Evolutionary conservation across 2,888 invertebrate species (phyloP), one percentile per base, ranked within the genome.

Genomic region (Neoitamus cyanurus): DNA sequence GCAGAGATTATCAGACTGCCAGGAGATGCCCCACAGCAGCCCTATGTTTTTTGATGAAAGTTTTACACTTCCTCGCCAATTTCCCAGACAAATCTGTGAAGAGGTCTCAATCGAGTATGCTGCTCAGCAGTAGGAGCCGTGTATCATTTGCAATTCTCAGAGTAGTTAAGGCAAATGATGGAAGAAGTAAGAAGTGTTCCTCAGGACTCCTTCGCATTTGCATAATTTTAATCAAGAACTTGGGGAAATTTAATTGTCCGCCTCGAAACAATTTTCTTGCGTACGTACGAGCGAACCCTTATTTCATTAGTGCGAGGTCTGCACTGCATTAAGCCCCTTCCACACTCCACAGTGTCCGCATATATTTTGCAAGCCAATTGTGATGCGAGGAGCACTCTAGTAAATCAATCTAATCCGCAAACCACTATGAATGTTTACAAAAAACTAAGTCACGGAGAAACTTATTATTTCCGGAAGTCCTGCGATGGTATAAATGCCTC

Each of bases 171-270:
- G n/a, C 70, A 31, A 70, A 70, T 70, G 70, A 70, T 70, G 70
- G 30, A 30, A 31, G 31, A 70, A 31, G 70, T 30, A 70, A 70
- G 70, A 58, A 42, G 42, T 42, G 15, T 69, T 69, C 1, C 69
- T 70, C 4, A 28, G 31, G 30, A n/a, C 31, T 30, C n/a, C n/a
- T 31, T 31, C 31, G 30, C 15, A 70, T 70, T 70, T 70, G 25
- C 70, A 70, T 70, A 70, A 70, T 70, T 70, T 70, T 70, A 31
- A 70, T 70, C 70, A 70, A 70, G 31, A 70, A 31, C 31, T 31
- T 31, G 42, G 70, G 70, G 0, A 70, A 70, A 70, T 70, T 70
- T 70, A 70, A 70, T 70, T 70, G 70, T 70, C 28, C 13, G 1
- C 30, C n/a, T 70, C 13, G 9, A 70, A 70, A 30, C 31, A 70